These are phyloP conservation scores for Melipona quadrifasciata DNA, from an alignment of 1,140 invertebrate species.

Conservation along the genomic window DNA sequence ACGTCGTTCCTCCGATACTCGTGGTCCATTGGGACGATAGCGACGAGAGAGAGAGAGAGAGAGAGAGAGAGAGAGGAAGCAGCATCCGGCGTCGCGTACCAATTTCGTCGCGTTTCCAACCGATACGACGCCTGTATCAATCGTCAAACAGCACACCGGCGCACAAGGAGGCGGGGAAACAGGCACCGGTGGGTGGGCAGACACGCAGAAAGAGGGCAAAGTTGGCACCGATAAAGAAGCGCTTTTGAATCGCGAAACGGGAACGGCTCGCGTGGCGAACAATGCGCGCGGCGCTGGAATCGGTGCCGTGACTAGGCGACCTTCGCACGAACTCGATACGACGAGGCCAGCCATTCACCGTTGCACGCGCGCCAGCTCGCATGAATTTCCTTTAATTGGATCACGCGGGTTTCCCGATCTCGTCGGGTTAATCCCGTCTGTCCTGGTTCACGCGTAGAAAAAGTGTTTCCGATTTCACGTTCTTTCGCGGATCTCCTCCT, in stretches of 20 bases:
- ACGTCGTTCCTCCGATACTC: constrained; percentile 43
- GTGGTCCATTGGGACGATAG: constrained; percentile 24
- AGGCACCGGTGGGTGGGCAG: neutral
- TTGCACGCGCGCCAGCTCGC: neutral
- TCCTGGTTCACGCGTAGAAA: neutral
- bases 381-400: constrained; percentile 39
- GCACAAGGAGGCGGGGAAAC: too few relatives aligned
- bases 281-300: constrained; percentile 4
- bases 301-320: constrained; percentile 41
- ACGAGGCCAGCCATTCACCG: constrained; percentile 38
- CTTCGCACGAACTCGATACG: constrained; percentile 38
- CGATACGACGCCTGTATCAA: constrained; percentile 2
- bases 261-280: constrained; percentile 16
- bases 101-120: constrained; percentile 36
- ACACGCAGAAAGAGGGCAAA: neutral
- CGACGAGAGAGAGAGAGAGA: constrained; percentile 4
- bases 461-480: neutral
- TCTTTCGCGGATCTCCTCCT: neutral
- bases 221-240: constrained; percentile 6
- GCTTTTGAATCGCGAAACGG: constrained; percentile 12
- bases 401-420: constrained; percentile 21
- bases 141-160: neutral
- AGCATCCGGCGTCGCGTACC: constrained; percentile 7
- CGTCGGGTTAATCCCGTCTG: constrained; percentile 10
- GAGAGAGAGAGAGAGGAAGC: constrained; percentile 13